Conservation (phyloP, 2,797 vertebrate genomes). For the Apogon talboti region DNA sequence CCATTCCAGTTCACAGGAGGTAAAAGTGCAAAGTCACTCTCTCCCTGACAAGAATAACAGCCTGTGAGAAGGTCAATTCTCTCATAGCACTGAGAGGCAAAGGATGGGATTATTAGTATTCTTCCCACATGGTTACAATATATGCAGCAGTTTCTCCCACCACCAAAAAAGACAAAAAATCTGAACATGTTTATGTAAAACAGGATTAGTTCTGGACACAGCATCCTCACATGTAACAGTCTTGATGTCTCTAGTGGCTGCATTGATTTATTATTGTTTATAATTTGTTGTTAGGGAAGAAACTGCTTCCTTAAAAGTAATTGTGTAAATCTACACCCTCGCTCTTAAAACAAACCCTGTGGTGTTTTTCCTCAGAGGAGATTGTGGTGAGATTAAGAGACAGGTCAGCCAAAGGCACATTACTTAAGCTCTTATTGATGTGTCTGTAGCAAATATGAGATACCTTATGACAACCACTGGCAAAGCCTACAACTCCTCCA, state of each 20-base stretch:
- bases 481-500: slow-evolving; percentile 58
- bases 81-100: slow-evolving; percentile 67
- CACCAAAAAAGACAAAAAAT: slow-evolving; percentile 15
- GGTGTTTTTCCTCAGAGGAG: slow-evolving; percentile 62
- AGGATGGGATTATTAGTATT: slow-evolving; percentile 68
- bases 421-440: slow-evolving; percentile 66
- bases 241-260: slow-evolving; percentile 21
- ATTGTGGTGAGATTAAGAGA: slow-evolving; percentile 67
- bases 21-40: slow-evolving; percentile 71
- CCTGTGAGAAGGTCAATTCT: slow-evolving; percentile 75
- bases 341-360: slow-evolving; percentile 62
- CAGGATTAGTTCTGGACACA: slow-evolving; percentile 34
- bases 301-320: slow-evolving; percentile 48
- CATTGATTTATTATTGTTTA: slow-evolving; percentile 34
- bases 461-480: slow-evolving; percentile 71
- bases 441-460: slow-evolving; percentile 69
- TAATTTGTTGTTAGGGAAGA: slow-evolving; percentile 40
- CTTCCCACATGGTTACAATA: slow-evolving; percentile 56
- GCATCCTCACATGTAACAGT: slow-evolving; percentile 16
- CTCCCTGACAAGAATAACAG: slow-evolving; percentile 69
- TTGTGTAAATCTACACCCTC: slow-evolving; percentile 42
- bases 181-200: slow-evolving; percentile 48
- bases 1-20: slow-evolving; percentile 54
- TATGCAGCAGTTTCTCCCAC: slow-evolving; percentile 63
- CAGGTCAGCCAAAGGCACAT: slow-evolving; percentile 63